phyloP scores from a whole-genome alignment of 2,797 vertebrate genomes.

The Typhlichthys subterraneus region DNA sequence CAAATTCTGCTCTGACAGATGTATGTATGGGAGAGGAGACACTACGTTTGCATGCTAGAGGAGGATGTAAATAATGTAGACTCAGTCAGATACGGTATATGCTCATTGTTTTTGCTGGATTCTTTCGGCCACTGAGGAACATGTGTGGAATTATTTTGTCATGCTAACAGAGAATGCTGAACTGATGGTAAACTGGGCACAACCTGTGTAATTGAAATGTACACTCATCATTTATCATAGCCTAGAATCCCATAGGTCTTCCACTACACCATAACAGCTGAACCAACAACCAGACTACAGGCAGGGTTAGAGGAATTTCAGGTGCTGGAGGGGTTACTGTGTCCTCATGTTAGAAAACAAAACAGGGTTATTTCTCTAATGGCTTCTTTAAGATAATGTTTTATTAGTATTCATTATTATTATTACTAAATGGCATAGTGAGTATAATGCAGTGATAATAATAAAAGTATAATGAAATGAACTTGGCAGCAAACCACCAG shows the following conservation, averaged over 20 bases:
- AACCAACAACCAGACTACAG: conserved; percentile 35
- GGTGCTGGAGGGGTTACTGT: conserved; percentile 26
- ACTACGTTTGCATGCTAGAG: too few species aligned
- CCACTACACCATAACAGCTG: conserved; percentile 38
- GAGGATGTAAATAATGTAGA: conserved; percentile 23
- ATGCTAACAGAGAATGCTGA: conserved; percentile 17
- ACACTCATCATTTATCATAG: conserved; percentile 27
- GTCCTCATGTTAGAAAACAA: conserved; percentile 16
- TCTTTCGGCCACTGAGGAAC: conserved; percentile 8
- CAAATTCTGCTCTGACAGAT: conserved; percentile 11
- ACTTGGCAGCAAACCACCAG: too few species aligned
- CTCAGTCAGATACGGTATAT: not conserved
- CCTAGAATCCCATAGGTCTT: conserved; percentile 27
- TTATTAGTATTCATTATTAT: not conserved
- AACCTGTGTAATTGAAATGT: conserved; percentile 36
- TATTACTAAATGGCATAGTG: not conserved
- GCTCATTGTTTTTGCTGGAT: conserved; percentile 24
- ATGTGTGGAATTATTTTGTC: conserved; percentile 21
- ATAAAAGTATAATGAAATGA: too few species aligned
- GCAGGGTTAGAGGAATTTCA: not conserved
- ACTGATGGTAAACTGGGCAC: conserved; percentile 22
- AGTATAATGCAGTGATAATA: too few species aligned
- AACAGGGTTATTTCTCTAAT: not conserved
- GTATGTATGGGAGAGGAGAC: too few species aligned
- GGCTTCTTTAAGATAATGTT: conserved; percentile 3